Evolutionary conservation across 1,140 invertebrate genomes (phyloP), one percentile per base, ranked within the genome.

Genomic region (Rhagoletis zephyria): DNA sequence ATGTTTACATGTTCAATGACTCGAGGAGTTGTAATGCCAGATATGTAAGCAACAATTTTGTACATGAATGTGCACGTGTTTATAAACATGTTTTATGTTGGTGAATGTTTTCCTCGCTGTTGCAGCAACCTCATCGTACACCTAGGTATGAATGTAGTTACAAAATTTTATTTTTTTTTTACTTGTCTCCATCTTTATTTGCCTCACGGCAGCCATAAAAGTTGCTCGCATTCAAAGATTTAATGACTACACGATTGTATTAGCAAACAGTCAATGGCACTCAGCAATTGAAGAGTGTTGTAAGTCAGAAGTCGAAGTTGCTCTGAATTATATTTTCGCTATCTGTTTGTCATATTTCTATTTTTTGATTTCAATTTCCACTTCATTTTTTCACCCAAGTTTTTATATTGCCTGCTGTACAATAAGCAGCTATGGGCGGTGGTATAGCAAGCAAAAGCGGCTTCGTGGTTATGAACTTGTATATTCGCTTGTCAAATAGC

Each of bases 201-300:
- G 51, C 51, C 51, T 56, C 5, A 14, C 65, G 2, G 65, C 65
- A 67, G 2, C 65, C n/a, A 42, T 42, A 67, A 67, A 7, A 85
- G 77, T 85, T 85, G 77, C 45, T 14, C 51, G 48, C 77, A n/a
- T 19, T 3, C 77, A 51, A 85, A 12, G 77, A 85, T 60, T 51
- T 19, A 85, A 56, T 60, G 77, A 85, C 56, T 85, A 0, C 42
- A 85, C n/a, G 77, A 51, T 56, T 60, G 56, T 85, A 51, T 56
- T 85, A 51, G 56, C 40, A 30, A 30, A 30, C 40, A 42, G 70
- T 77, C 70, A 77, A 77, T 77, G 40, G 70, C 70, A 67, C 6
- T 30, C 65, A 67, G 40, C 65, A 67, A 30, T 7, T 42, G 65
- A 6, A 30, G 65, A 67, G n/a, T 30, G 30, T 30, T 7, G 7